Evolutionary conservation across 2,797 vertebrate genomes (phyloP), one percentile per base, ranked within the genome.

Genomic region (Aplochiton taeniatus): DNA sequence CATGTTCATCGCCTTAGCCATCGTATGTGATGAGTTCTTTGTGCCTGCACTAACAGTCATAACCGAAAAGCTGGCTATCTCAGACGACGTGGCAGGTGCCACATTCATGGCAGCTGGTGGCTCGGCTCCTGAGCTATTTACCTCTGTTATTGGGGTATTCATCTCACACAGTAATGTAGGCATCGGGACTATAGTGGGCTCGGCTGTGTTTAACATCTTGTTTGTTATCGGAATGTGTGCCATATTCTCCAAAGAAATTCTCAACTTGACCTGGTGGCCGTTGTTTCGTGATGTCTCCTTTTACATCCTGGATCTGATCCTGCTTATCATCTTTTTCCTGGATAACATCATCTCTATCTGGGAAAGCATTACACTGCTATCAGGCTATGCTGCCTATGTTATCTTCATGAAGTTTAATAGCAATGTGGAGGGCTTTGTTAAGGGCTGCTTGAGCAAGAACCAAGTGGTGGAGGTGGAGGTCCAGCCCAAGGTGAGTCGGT

Each of bases 161-260:
- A 96, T 99, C 89, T 96, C 98, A 0, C 97, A 96, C 86, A 99
- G 97, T 90, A 99, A 99, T 0, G 96, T 99, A 13, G 98, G 98
- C 84, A 99, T 99, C 68, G 96, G 98, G 64, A 99, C 98, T 58
- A 99, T 99, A 6, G 98, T 99, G 74, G 98, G 98, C 79, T 99
- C 98, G 0, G 98, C 98, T 0, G 98, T 99, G 76, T 99, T 99
- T 92, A 99, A 99, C 86, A 99, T 99, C 85, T 93, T 99, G 53
- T 99, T 99, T 31, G 98, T 99, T 79, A 99, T 99, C 55, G 98
- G 98, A 75, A 99, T 99, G 98, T 99, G 98, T 63, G 98, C 97
- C 80, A 92, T 99, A 75, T 99, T 99, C 92, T 99, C 98, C 70
- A 96, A 91, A 86, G 96, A 99, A 89, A 96, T 98, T 84, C 92